Evolutionary conservation across 2,797 vertebrate species (phyloP), one percentile per base, ranked within the genome.

Genomic region (Etheostoma nigrum): DNA sequence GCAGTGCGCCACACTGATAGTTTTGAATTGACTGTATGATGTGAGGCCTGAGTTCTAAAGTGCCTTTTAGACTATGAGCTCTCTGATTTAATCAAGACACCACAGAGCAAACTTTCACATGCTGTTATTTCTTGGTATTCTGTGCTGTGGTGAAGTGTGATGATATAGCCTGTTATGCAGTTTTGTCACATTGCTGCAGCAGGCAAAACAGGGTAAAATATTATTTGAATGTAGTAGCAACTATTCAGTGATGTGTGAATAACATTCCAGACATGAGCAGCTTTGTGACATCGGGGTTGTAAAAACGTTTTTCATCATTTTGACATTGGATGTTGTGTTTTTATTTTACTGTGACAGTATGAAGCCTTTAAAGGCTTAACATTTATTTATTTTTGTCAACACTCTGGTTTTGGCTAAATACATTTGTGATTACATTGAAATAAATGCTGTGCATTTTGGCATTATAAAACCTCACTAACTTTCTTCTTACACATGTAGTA

Each of bases 391-490:
- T 94, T 94, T 92, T 92, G 88, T 91, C 72, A 85, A 72, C 86
- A 71, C 67, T 77, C 72, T 60, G 74, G 76, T 74, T 86, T 94
- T 94, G 90, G 81, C 78, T 74, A 86, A 91, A 86, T 81, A 87
- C 66, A 33, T 89, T 91, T 92, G 90, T 93, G 92, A 92, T 64
- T 84, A 87, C 78, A 84, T 83, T 87, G 58, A 67, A 94, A 92
- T 94, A 94, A 94, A 94, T 93, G 89, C 89, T 92, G 92, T 91
- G 91, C 88, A 91, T 94, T 94, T 92, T 84, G 82, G 89, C 48
- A 81, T 86, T 90, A 85, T 67, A 72, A 88, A 84, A 65, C 13
- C 5, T 65, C 6, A 18, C 11, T 1, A 19, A 8, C 15, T 70
- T 58, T 82, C 25, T 78, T 59, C 19, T 65, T 54, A n/a, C 5